A percentile compares a stretch with the other conserved stretches of the same genome.
phyloP scores from a whole-genome alignment of 53 echinoderm and acorn worm genomes.

The Astropecten irregularis region DNA sequence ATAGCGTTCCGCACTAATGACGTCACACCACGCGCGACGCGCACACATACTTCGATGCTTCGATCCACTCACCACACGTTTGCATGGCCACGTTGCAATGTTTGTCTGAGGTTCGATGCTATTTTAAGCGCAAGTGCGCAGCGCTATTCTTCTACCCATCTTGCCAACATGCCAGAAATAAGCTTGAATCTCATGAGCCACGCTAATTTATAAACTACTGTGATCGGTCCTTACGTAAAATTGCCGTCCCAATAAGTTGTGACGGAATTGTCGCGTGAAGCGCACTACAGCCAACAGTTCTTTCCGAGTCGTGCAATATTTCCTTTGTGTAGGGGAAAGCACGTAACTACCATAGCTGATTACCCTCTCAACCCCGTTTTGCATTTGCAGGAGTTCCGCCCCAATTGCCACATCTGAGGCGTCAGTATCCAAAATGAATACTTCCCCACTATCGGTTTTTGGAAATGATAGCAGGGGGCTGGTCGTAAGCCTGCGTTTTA shows the following conservation, averaged over 20 bases:
- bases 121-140: too few relatives aligned
- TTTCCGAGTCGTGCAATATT: conserved; percentile 56
- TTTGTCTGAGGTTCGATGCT: too few relatives aligned
- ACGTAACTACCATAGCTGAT: background rate
- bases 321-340: conserved; percentile 9
- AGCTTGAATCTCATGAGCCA: conserved; percentile 57
- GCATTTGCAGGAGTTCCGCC: background rate
- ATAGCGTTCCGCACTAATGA: too few relatives aligned
- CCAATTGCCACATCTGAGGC: conserved; percentile 1
- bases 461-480: background rate
- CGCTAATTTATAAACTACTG: conserved; percentile 36
- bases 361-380: background rate
- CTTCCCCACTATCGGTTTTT: background rate
- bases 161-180: conserved; percentile 52
- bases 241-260: conserved; percentile 45
- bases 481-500: background rate
- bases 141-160: conserved; percentile 60
- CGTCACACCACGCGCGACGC: too few relatives aligned
- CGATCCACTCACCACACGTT: too few relatives aligned
- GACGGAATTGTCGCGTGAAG: conserved; percentile 60
- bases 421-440: background rate
- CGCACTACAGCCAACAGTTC: conserved; percentile 48
- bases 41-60: too few relatives aligned
- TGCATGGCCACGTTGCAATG: too few relatives aligned
- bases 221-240: conserved; percentile 61